These are phyloP conservation scores for Gallinago solitaria DNA, from an alignment of 2,797 vertebrate genomes.

Conservation along the genomic window DNA sequence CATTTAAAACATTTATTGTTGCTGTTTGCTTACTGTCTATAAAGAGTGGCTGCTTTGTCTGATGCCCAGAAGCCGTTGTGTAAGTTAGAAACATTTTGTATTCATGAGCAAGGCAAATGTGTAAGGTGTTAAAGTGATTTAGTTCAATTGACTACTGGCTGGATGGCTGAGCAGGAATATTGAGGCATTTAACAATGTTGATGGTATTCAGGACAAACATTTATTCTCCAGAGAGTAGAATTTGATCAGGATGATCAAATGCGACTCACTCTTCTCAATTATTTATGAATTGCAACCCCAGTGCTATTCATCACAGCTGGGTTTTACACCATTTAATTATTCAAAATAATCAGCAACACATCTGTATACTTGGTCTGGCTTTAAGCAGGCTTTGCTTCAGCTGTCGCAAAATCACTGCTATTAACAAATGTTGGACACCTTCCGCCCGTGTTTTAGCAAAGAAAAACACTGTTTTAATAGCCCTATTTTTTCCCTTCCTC, in stretches of 20 bases:
- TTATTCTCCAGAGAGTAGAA: conserved; percentile 81
- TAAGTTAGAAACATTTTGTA: conserved; percentile 74
- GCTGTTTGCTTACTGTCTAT: conserved; percentile 58
- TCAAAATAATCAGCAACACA: conserved; percentile 82
- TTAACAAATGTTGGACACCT: conserved; percentile 70
- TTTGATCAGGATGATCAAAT: conserved; percentile 90
- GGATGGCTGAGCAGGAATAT: conserved; percentile 85
- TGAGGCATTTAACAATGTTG: conserved; percentile 85
- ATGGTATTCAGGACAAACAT: conserved; percentile 86
- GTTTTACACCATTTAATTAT: conserved; percentile 86
- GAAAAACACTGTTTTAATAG: conserved; percentile 47
- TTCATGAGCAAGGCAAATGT: conserved; percentile 80
- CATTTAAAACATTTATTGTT: conserved; percentile 60
- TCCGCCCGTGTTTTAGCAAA: conserved; percentile 30
- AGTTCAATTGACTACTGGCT: conserved; percentile 83
- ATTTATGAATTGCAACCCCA: conserved; percentile 82
- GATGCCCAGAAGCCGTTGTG: conserved; percentile 54
- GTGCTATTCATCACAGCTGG: conserved; percentile 85
- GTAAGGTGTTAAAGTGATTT: conserved; percentile 79
- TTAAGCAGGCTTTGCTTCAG: conserved; percentile 76
- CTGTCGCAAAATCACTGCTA: conserved; percentile 67
- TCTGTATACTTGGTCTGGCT: conserved; percentile 79
- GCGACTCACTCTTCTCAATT: conserved; percentile 80
- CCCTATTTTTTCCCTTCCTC: not conserved
- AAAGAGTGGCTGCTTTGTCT: conserved; percentile 58